Evolutionary conservation across 2,888 invertebrate species (phyloP).

Genomic region (Polydrusus cervinus): DNA sequence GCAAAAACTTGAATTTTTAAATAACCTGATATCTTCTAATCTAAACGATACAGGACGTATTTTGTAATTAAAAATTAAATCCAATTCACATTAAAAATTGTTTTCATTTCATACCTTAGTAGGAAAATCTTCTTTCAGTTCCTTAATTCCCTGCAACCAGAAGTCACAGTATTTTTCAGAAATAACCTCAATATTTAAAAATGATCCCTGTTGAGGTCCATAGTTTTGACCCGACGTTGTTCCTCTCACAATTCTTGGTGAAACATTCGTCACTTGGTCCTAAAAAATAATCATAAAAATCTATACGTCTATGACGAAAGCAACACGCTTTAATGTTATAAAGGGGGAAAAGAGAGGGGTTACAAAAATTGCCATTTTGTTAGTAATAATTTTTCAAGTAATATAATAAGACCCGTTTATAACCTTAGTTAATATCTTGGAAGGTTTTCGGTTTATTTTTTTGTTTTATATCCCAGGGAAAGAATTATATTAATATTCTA

Average conservation of each 20-base stretch:
- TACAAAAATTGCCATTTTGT: no score
- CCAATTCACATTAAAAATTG: background rate
- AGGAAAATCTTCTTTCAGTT: constrained; percentile 94
- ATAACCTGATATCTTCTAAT: no score
- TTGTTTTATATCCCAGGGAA: no score
- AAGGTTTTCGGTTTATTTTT: no score
- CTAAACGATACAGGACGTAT: background rate
- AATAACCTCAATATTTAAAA: constrained; percentile 97
- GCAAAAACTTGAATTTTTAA: no score
- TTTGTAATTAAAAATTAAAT: background rate
- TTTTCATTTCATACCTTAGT: constrained; percentile 77
- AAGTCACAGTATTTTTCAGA: constrained; percentile 96
- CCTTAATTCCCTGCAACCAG: constrained; percentile 91
- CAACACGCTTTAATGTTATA: no score
- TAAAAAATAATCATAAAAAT: constrained; percentile 67
- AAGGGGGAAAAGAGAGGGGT: no score
- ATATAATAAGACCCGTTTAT: no score
- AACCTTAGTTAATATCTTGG: no score
- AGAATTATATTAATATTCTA: no score
- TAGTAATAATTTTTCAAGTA: no score
- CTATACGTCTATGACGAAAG: no score
- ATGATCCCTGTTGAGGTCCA: constrained; percentile 97
- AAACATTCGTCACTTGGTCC: constrained; percentile 97
- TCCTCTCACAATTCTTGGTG: constrained; percentile 96
- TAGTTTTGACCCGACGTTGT: constrained; percentile 92